A percentile compares a stretch with the other conserved stretches of the same genome.
Evolutionary conservation across 1,140 invertebrate genomes (phyloP).

Genomic region (Drosophila navojoa): DNA sequence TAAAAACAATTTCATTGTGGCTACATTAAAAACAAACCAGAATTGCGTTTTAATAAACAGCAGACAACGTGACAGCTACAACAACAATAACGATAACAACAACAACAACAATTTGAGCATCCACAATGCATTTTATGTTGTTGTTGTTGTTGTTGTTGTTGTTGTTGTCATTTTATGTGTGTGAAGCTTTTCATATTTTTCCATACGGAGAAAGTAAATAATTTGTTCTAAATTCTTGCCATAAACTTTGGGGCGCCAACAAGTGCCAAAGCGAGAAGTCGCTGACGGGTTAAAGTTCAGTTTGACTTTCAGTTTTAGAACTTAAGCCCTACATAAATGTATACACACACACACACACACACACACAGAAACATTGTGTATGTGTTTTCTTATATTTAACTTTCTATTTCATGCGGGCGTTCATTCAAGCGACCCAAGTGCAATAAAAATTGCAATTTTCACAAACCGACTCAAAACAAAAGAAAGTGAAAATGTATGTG

Average conservation of each 20-base stretch:
- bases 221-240: constrained; percentile 60
- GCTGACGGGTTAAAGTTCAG: constrained; percentile 43
- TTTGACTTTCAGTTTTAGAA: constrained; percentile 65
- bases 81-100: constrained; percentile 15
- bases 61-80: constrained; percentile 31
- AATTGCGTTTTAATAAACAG: constrained; percentile 75
- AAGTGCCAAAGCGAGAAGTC: constrained; percentile 22
- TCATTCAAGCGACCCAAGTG: constrained; percentile 43
- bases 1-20: constrained; percentile 54
- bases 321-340: neutral
- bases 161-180: constrained; percentile 44
- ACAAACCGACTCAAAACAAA: constrained; percentile 56
- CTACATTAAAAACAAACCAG: constrained; percentile 54
- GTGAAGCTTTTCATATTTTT: constrained; percentile 58
- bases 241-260: constrained; percentile 33
- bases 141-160: constrained; percentile 24
- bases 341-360: neutral
- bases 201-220: constrained; percentile 61
- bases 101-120: constrained; percentile 34
- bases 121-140: neutral
- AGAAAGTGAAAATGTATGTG: constrained; percentile 69
- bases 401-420: constrained; percentile 77
- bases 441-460: constrained; percentile 77
- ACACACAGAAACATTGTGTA: neutral
- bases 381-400: constrained; percentile 22